These are phyloP conservation scores for Leptogaster cylindrica DNA, from an alignment of 2,888 invertebrate species.

Conservation along the genomic window DNA sequence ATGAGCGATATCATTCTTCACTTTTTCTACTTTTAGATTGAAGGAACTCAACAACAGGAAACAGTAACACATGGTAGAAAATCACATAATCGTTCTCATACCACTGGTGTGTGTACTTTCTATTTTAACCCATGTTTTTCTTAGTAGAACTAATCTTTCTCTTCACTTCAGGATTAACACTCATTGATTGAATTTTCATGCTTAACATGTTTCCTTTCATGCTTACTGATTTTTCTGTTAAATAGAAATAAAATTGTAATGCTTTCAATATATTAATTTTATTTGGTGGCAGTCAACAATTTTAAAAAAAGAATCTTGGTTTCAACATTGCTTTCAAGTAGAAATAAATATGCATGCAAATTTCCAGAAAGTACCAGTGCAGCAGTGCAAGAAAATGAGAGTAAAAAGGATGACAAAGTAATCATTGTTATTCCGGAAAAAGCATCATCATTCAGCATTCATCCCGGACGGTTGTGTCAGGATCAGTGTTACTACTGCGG, in stretches of 20 bases:
- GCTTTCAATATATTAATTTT: no score
- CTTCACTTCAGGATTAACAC: not conserved
- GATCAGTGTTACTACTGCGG: constrained; percentile 89
- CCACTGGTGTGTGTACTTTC: constrained; percentile 66
- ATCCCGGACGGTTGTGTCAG: constrained; percentile 80
- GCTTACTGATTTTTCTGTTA: not conserved
- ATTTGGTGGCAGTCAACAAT: no score
- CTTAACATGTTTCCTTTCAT: not conserved
- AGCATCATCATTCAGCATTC: constrained; percentile 85
- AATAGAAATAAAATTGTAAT: no score
- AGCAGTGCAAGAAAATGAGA: not conserved
- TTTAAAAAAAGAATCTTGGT: no score
- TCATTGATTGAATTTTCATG: not conserved
- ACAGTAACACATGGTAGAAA: constrained; percentile 70
- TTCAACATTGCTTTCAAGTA: not conserved
- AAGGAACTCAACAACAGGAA: constrained; percentile 59
- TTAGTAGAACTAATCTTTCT: constrained; percentile 24
- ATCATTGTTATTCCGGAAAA: constrained; percentile 79
- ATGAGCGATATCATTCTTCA: constrained; percentile 20
- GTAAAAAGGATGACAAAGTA: constrained; percentile 59
- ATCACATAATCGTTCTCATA: constrained; percentile 77
- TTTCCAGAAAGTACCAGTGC: constrained; percentile 9
- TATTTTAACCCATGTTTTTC: constrained; percentile 21
- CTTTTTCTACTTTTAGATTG: constrained; percentile 62
- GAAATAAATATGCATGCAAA: not conserved